Evolutionary conservation across 92 coral and sea anemone genomes (phyloP).

Genomic region (Zoanthus solanderi): DNA sequence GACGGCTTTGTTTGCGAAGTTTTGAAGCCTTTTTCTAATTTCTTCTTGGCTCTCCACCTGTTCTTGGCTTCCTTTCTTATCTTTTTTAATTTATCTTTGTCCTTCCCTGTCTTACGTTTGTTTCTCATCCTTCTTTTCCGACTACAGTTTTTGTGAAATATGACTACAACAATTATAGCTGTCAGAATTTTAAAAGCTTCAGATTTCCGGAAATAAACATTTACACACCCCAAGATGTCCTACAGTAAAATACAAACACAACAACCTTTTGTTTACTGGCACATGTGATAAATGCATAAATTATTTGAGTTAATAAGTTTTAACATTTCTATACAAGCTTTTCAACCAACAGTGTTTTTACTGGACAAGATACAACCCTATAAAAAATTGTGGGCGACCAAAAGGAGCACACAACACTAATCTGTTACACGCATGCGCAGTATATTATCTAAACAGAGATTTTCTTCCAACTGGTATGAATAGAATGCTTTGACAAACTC

Average conservation of each 20-base stretch:
- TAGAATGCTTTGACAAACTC: too few species aligned
- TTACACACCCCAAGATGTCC: slow-evolving; percentile 4
- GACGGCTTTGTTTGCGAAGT: neutral
- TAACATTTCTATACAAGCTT: neutral
- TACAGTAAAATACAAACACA: neutral
- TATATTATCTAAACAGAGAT: too few species aligned
- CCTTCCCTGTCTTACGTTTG: neutral
- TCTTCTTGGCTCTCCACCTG: neutral
- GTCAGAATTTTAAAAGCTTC: neutral
- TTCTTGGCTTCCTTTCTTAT: neutral
- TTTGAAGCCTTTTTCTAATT: neutral
- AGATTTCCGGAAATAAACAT: slow-evolving; percentile 3
- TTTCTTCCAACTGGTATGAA: too few species aligned
- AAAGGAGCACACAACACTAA: too few species aligned
- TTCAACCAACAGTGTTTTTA: neutral
- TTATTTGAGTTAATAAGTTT: neutral
- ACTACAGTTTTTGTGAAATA: neutral
- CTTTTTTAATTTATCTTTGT: neutral
- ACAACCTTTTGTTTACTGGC: neutral
- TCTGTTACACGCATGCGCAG: neutral
- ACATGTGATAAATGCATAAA: neutral
- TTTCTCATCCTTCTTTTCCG: slow-evolving; percentile 7
- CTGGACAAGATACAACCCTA: neutral
- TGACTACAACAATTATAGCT: neutral
- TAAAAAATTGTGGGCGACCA: neutral